Percentiles rank a stretch among this genome's conserved stretches.
These are phyloP conservation scores for Reticulitermes lucifugus DNA, from an alignment of 2,888 invertebrate genomes.

Conservation along the genomic window DNA sequence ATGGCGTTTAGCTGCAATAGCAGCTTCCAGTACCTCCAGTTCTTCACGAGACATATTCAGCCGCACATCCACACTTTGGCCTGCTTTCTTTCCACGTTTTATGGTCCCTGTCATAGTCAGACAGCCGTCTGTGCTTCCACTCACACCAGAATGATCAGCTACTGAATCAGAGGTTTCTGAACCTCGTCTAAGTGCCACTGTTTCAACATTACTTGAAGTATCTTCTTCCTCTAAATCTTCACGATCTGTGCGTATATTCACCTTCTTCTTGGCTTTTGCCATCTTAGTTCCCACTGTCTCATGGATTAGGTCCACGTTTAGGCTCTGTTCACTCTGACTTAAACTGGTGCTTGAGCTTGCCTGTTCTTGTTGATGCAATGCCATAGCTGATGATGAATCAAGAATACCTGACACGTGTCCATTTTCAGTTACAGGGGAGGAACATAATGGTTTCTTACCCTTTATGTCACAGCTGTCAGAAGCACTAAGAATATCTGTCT, in stretches of 20 bases:
- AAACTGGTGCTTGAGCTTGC: constrained; percentile 41
- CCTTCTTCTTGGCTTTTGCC: constrained; percentile 68
- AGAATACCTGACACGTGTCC: constrained; percentile 26
- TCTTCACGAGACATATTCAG: constrained; percentile 79
- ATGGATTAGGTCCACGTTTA: constrained; percentile 43
- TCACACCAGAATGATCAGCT: constrained; percentile 68
- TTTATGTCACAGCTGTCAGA: constrained; percentile 10
- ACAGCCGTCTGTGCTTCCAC: constrained; percentile 70
- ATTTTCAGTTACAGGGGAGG: constrained; percentile 42
- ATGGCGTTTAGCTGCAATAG: constrained; percentile 70
- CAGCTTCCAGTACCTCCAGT: constrained; percentile 75
- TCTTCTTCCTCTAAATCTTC: constrained; percentile 62
- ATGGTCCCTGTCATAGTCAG: constrained; percentile 80
- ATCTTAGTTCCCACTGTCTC: constrained; percentile 35
- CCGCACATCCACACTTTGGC: constrained; percentile 78
- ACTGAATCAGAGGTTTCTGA: constrained; percentile 68
- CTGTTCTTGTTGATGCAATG: constrained; percentile 37
- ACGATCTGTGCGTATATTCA: constrained; percentile 71
- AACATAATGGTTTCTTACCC: constrained; percentile 3
- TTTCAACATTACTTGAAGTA: constrained; percentile 57
- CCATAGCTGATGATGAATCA: neutral
- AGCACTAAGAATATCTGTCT: neutral
- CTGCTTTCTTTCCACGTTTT: constrained; percentile 77
- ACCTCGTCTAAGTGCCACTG: constrained; percentile 56
- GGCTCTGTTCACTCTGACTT: constrained; percentile 48